Evolutionary conservation across 1,140 invertebrate species (phyloP).

Genomic region (Euglossa dilemma): DNA sequence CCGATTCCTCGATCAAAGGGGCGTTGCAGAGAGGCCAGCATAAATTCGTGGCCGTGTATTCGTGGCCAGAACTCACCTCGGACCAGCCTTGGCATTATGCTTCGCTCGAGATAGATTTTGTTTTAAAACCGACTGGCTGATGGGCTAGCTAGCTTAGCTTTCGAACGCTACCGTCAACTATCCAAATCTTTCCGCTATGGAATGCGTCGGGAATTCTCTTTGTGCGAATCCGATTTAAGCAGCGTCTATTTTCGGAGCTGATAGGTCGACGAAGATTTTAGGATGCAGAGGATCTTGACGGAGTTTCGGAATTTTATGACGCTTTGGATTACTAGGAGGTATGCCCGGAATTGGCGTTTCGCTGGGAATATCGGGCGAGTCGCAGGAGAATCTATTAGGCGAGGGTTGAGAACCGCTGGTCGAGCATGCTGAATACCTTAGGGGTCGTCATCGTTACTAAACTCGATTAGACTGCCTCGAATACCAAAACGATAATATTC

Average conservation of each 20-base stretch:
- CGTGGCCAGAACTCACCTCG: slow-evolving; percentile 30
- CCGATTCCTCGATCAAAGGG: slow-evolving; percentile 66
- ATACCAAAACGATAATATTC: slow-evolving; percentile 15
- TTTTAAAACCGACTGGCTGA: background rate
- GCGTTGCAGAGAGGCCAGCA: slow-evolving; percentile 38
- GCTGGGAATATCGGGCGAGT: rapidly evolving
- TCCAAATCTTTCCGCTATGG: too few relatives aligned
- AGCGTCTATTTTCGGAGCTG: too few relatives aligned
- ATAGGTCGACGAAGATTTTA: too few relatives aligned
- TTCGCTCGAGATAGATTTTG: slow-evolving; percentile 9
- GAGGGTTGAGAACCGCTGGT: slow-evolving; percentile 9
- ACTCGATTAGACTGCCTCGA: slow-evolving; percentile 18
- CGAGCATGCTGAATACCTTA: background rate
- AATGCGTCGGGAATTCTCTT: too few relatives aligned
- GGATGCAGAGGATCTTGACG: too few relatives aligned
- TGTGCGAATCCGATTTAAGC: too few relatives aligned
- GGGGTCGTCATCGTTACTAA: slow-evolving; percentile 16
- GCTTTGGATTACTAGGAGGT: too few relatives aligned
- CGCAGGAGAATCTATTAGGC: background rate
- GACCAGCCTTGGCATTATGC: slow-evolving; percentile 26
- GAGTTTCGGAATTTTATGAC: too few relatives aligned
- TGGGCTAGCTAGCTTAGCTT: background rate
- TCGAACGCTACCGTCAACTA: too few relatives aligned
- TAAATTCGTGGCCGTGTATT: slow-evolving; percentile 7
- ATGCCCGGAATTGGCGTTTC: background rate